Evolutionary conservation across 2,888 invertebrate genomes (phyloP), one percentile per base, ranked within the genome.

Genomic region (Therioaphis trifolii): DNA sequence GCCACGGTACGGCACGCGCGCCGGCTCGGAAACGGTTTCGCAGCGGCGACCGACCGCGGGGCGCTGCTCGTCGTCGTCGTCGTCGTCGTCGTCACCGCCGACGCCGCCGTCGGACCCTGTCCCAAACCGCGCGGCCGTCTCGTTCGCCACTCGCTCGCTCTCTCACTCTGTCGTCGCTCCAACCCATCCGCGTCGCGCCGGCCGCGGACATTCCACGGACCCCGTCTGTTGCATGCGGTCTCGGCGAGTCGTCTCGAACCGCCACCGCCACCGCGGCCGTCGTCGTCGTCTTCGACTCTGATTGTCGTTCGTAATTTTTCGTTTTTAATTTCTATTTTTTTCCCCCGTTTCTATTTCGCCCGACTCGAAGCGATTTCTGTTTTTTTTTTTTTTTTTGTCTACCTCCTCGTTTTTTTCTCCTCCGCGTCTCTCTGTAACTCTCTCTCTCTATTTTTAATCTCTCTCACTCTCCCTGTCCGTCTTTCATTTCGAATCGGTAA

Each of bases 151-250:
- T 35, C 35, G 35, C 7, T 35, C 35, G 7, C 55, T 74, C 55
- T 55, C 43, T 74, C 52, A 14, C 74, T 58, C 74, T 7, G 35
- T 35, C 35, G 35, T 74, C 52, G 14, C 74, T 21, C 74, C 52
- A 14, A 55, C 21, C 74, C 77, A 12, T 35, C 21, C 21, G n/a
- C 15, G 46, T 66, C 35, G 35, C 77, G 49, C 40, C 40, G 74
- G 72, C 35, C 46, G 66, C 35, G 35, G 35, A 49, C 66, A 78
- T 66, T 49, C 66, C 77, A 49, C 63, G 46, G 77, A 78, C 77
- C 35, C 35, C 35, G 35, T 78, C 77, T 78, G 77, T 78, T 78
- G 77, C 77, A 78, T 52, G 77, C 49, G 77, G 66, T 78, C 46
- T 68, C 63, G 21, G 66, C 29, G 29, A 29, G 49, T 78, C 66